These are phyloP conservation scores for Etheostoma cragini DNA, from an alignment of 2,113 vertebrate genomes.

Conservation along the genomic window DNA sequence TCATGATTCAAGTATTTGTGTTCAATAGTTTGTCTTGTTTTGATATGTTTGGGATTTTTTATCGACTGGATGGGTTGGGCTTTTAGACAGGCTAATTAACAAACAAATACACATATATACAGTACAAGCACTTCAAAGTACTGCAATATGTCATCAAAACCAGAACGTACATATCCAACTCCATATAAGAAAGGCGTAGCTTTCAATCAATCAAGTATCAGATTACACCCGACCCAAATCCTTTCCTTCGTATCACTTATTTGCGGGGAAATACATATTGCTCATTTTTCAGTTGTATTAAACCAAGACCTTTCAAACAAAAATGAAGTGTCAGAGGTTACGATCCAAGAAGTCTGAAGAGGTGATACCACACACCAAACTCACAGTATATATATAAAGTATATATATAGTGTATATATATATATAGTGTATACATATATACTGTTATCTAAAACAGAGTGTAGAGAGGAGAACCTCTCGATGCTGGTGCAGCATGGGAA, in stretches of 20 bases:
- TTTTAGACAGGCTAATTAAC: constrained; percentile 66
- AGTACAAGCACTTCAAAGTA: constrained; percentile 69
- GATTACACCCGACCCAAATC: constrained; percentile 61
- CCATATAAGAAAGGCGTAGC: constrained; percentile 73
- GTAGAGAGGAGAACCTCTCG: constrained; percentile 76
- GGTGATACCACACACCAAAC: constrained; percentile 69
- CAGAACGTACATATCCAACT: constrained; percentile 84
- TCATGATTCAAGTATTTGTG: constrained; percentile 98
- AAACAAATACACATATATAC: constrained; percentile 68
- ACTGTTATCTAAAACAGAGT: constrained; percentile 72
- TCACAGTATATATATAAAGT: constrained; percentile 46
- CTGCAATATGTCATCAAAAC: constrained; percentile 68
- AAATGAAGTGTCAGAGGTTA: constrained; percentile 75
- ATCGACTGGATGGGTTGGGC: constrained; percentile 77
- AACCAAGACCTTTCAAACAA: constrained; percentile 70
- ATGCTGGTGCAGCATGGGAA: constrained; percentile 84
- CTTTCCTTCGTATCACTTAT: constrained; percentile 72
- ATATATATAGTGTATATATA: constrained; percentile 21
- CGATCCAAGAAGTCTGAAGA: constrained; percentile 70
- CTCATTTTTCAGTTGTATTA: constrained; percentile 76
- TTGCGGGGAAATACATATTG: constrained; percentile 81
- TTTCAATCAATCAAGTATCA: constrained; percentile 75
- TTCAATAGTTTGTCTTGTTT: constrained; percentile 88
- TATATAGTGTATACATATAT: constrained; percentile 50
- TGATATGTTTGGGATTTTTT: constrained; percentile 84